Conservation (phyloP, 2,888 invertebrate species). For the Rapana venosa region DNA sequence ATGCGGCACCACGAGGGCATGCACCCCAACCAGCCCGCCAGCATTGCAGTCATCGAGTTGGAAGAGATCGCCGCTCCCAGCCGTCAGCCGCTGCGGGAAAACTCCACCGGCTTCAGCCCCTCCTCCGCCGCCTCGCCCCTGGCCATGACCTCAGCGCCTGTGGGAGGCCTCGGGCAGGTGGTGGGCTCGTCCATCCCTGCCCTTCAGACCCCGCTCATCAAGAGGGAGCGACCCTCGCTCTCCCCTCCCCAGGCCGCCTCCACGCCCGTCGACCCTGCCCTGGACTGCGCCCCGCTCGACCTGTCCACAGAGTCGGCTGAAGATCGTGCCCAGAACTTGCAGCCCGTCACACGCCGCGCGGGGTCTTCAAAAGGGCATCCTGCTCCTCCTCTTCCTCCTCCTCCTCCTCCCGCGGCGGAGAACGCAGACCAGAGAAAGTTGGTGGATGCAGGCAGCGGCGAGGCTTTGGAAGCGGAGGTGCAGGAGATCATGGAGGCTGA, state of each 20-base stretch:
- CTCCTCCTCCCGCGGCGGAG: slow-evolving; percentile 15
- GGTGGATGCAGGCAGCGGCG: not conserved
- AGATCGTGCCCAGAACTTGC: slow-evolving; percentile 28
- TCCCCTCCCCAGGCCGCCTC: slow-evolving; percentile 27
- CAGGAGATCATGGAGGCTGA: slow-evolving; percentile 48
- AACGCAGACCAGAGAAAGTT: slow-evolving; percentile 33
- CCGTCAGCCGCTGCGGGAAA: slow-evolving; percentile 7
- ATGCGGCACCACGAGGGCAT: slow-evolving; percentile 64
- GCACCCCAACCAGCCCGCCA: slow-evolving; percentile 58
- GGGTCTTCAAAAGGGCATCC: too few species aligned
- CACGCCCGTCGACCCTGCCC: not conserved
- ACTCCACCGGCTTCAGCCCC: slow-evolving; percentile 53
- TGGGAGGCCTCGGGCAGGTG: slow-evolving; percentile 20
- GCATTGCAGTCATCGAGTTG: slow-evolving; percentile 49
- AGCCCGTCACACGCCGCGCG: too few species aligned
- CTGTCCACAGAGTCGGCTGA: slow-evolving; percentile 3
- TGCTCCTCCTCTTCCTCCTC: too few species aligned
- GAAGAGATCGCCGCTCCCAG: slow-evolving; percentile 45
- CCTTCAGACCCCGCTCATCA: not conserved
- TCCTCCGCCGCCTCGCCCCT: slow-evolving; percentile 59
- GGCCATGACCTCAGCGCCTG: slow-evolving; percentile 65
- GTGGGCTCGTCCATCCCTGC: slow-evolving; percentile 19
- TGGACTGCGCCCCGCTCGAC: not conserved
- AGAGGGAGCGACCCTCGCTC: not conserved
- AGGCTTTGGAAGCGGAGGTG: slow-evolving; percentile 32